These are phyloP conservation scores for Marronus borbonicus DNA, from an alignment of 2,888 invertebrate species.

Conservation along the genomic window DNA sequence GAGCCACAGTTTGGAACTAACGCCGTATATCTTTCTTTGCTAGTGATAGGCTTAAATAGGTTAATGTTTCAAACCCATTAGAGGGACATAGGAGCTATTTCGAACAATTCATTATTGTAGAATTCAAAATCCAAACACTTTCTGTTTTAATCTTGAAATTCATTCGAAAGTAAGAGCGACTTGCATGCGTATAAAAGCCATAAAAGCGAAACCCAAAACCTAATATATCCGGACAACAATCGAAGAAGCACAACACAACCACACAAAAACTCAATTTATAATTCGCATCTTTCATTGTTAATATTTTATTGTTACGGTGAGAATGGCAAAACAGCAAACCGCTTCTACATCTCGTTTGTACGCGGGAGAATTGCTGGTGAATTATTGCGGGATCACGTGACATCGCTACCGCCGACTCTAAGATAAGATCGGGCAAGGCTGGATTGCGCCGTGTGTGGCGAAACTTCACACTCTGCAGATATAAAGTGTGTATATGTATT, in stretches of 20 bases:
- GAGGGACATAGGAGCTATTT: no score
- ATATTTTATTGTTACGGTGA: constrained; percentile 31
- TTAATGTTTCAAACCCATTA: no score
- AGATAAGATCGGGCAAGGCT: constrained; percentile 57
- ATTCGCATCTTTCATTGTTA: constrained; percentile 29
- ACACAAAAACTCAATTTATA: constrained; percentile 12
- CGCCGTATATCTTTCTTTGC: no score
- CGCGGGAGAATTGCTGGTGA: constrained; percentile 53
- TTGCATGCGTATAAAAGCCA: neutral
- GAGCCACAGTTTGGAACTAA: no score
- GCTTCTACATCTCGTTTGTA: constrained; percentile 23
- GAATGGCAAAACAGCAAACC: constrained; percentile 39
- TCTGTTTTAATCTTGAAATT: no score
- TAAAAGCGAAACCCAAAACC: no score
- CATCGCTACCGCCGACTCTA: constrained; percentile 56
- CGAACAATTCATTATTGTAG: no score
- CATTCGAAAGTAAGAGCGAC: no score
- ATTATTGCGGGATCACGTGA: constrained; percentile 59
- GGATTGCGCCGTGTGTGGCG: constrained; percentile 60
- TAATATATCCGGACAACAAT: neutral
- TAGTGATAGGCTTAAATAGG: no score
- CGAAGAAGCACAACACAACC: constrained; percentile 17
- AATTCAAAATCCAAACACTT: no score
- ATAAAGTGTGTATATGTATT: no score
- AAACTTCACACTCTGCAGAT: constrained; percentile 55